Conservation (phyloP, 2,113 vertebrate species). For the Salvelinus sp. region DNA sequence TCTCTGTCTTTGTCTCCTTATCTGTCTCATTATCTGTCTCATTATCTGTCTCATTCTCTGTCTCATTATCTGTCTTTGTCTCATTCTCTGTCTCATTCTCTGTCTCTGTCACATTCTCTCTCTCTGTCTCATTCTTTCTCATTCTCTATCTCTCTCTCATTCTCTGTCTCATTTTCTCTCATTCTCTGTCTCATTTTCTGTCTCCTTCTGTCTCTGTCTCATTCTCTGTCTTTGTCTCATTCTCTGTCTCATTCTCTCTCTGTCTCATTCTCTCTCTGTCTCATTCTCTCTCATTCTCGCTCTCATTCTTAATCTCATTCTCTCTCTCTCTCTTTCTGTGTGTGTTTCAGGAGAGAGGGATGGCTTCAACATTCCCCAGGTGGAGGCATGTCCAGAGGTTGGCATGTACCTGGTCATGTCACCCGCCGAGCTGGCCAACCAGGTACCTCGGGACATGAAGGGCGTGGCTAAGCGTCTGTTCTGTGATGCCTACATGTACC, state of each 20-base stretch:
- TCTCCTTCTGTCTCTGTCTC: neutral
- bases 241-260: neutral
- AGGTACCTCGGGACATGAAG: constrained; percentile 84
- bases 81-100: no score
- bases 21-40: neutral
- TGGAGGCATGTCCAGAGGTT: constrained; percentile 80
- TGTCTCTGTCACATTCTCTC: neutral
- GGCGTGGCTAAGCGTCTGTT: constrained; percentile 88
- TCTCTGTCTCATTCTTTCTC: neutral
- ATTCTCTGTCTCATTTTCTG: neutral
- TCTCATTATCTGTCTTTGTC: no score
- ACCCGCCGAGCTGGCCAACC: constrained; percentile 69
- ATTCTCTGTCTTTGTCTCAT: neutral
- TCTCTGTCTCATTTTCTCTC: no score
- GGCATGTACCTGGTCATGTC: constrained; percentile 79
- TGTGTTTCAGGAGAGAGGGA: constrained; percentile 72
- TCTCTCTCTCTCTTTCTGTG: neutral
- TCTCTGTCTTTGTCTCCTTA: no score
- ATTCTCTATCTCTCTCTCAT: neutral
- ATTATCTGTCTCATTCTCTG: neutral
- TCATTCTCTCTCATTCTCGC: neutral
- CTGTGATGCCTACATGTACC: constrained; percentile 90
- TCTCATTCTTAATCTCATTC: neutral
- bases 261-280: neutral
- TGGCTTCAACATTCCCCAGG: constrained; percentile 85